Base-by-base conservation (phyloP, 2,888 invertebrate species). In the Marronus borbonicus region DNA sequence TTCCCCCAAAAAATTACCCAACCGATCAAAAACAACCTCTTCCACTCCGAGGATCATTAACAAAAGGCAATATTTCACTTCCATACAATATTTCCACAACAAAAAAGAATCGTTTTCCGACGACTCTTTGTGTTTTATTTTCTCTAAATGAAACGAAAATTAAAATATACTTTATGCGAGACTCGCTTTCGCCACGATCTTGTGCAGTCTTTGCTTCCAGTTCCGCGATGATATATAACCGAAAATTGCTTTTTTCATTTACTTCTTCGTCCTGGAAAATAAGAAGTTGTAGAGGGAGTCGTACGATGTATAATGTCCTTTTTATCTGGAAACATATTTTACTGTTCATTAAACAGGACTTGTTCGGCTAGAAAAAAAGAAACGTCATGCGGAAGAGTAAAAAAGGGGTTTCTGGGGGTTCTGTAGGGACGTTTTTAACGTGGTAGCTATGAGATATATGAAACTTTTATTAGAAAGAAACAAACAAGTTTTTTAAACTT, bases 231-330 rank as follows among this genome's bases (percentile, higher is more conserved):
- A 86, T 86, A 85, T 85, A 86, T 84, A 82, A 81, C 79, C 20
- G 83, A 84, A 86, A 86, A 86, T 86, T 86, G 85, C 85, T 85
- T 86, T 87, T 86, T 87, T 86, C 85, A 83, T 84, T 84, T 83
- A 83, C 76, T 68, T 68, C 49, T 68, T 49, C 17, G 24, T 60
- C 5, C 14, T 31, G 14, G 62, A 28, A 62, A 62, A 58, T 55
- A 20, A 58, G 8, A 20, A n/a, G 10, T 12, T 17, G 68, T 28
- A 1, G 68, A 66, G 66, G 76, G 80, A 81, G 83, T 82, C 85
- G 10, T 12, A 28, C 7, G n/a, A 85, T 86, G 85, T 87, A 68
- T 68, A 87, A 86, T 86, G 87, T 86, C 86, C 86, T 87, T 87
- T 87, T 87, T 87, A 87, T 87, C 87, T 86, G 50, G 65, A 1